Evolutionary conservation across 2,113 vertebrate species (phyloP).

Genomic region (Gymnogyps californianus): DNA sequence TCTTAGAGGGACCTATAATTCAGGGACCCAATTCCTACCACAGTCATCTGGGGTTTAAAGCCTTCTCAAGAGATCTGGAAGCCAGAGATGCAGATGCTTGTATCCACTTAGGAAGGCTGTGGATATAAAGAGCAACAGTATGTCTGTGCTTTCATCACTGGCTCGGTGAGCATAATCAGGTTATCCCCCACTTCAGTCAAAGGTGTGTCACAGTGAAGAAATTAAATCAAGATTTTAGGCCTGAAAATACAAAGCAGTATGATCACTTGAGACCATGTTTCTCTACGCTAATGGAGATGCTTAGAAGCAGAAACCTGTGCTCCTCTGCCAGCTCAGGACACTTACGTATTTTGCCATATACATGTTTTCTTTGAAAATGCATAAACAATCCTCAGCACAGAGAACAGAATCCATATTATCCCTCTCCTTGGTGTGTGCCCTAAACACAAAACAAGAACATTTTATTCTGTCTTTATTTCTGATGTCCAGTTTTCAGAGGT

Average conservation of each 20-base stretch:
- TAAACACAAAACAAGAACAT: neutral
- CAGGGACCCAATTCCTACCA: neutral
- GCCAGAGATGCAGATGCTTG: neutral
- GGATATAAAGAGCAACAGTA: neutral
- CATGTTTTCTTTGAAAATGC: neutral
- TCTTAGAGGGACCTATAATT: neutral
- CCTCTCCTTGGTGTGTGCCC: neutral
- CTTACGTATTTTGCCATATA: neutral
- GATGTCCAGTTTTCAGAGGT: rapidly evolving
- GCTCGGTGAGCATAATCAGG: neutral
- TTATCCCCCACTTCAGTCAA: neutral
- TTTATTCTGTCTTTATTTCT: neutral
- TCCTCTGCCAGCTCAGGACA: neutral
- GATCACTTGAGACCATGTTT: neutral
- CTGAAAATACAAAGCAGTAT: neutral
- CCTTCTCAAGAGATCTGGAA: neutral
- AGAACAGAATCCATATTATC: neutral
- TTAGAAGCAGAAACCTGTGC: neutral
- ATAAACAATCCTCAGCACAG: neutral
- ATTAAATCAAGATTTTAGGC: neutral
- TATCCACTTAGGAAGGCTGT: neutral
- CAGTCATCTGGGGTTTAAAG: neutral
- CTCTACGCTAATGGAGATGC: neutral
- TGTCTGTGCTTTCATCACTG: neutral
- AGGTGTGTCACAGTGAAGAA: neutral